Evolutionary conservation across 2,113 vertebrate species (phyloP), one percentile per base, ranked within the genome.

Genomic region (Erpornis zantholeuca): DNA sequence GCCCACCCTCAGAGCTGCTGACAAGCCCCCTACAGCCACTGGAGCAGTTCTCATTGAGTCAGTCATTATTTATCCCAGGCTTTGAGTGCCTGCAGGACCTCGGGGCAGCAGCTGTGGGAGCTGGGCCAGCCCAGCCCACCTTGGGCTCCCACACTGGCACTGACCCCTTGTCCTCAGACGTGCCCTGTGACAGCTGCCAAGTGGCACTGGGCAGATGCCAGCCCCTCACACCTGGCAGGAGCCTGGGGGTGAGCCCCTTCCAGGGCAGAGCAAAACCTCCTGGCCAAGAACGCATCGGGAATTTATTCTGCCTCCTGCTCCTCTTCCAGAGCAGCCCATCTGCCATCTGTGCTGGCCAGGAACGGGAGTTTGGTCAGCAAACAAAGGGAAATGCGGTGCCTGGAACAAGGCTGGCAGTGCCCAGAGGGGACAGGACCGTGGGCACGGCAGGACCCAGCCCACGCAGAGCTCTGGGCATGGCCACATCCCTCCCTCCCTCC

Each of bases 281-380:
- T 10, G 8, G 13, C 49, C 61, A 31, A 4, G 80, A 47, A 11
- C 11, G 1, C 3, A 1, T 1, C 0, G 1, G 28, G 40, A 22
- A 38, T 24, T 4, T 2, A 31, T 57, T 24, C 57, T 13, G 2
- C 44, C 27, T 60, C n/a, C 22, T 6, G 7, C 42, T 21, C 1
- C 0, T 6, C n/a, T 15, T 12, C 20, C 31, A 29, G 44, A 35
- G 47, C 16, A 52, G 21, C 38, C 28, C 25, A 2, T 12, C 19
- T 28, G 11, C n/a, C 29, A 21, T 2, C 42, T 47, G 45, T 29
- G 8, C 52, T 1, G 2, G 33, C 3, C 54, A n/a, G 66, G 23
- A 21, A 2, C 69, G 24, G 1, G 0, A 11, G 11, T 1, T 8
- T 22, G 29, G 3, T 0, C 28, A 28, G 54, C 45, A 25, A 5